phyloP scores from a whole-genome alignment of 2,888 invertebrate genomes.

The Leucophenga montana region DNA sequence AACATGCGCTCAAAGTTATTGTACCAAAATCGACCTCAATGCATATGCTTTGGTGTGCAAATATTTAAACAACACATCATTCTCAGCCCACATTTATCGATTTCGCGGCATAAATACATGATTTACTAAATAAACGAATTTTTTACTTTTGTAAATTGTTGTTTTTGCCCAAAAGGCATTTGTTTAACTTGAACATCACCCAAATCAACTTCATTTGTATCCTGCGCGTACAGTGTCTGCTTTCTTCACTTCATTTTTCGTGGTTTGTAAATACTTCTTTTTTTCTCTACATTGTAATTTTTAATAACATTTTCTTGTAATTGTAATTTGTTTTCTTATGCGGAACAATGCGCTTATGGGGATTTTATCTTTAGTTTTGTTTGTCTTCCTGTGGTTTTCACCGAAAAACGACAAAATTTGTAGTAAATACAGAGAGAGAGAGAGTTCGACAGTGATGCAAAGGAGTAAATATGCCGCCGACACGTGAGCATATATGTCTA shows the following conservation, averaged over 20 bases:
- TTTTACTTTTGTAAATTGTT: not conserved
- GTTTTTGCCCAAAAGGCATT: not conserved
- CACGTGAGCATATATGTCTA: constrained; percentile 18
- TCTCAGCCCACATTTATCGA: constrained; percentile 10
- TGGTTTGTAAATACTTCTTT: not conserved
- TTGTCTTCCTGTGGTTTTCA: constrained; percentile 22
- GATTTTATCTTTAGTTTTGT: constrained; percentile 12
- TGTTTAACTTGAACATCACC: not conserved
- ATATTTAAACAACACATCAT: constrained; percentile 9
- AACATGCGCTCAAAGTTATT: not conserved
- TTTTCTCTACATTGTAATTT: constrained; percentile 41
- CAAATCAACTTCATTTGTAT: constrained; percentile 14
- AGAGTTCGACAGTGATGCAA: not conserved
- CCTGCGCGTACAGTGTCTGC: not conserved
- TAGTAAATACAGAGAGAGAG: no score
- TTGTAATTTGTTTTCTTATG: constrained; percentile 66
- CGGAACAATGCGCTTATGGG: constrained; percentile 24
- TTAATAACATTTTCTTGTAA: constrained; percentile 71
- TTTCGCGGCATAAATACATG: constrained; percentile 4
- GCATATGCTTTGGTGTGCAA: constrained; percentile 1
- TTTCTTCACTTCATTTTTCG: no score
- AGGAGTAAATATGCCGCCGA: constrained; percentile 2
- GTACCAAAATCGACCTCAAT: constrained; percentile 1
- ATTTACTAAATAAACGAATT: constrained; percentile 25
- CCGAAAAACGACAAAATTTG: constrained; percentile 9